These are phyloP conservation scores for Epinephelus lanceolatus DNA, from an alignment of 2,113 vertebrate genomes.

Conservation along the genomic window DNA sequence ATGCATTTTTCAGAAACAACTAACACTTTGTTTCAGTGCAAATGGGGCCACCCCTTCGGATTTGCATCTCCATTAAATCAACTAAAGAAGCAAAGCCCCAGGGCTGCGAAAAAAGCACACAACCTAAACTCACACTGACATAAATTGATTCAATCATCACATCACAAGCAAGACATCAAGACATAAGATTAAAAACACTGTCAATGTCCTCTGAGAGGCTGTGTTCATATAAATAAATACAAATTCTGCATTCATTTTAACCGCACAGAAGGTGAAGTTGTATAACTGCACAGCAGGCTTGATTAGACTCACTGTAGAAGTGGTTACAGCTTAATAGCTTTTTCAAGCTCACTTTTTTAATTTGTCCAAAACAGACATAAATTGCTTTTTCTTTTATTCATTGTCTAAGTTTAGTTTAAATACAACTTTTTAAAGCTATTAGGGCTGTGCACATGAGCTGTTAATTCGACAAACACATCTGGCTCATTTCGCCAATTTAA, in stretches of 20 bases:
- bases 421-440: background rate
- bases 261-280: background rate
- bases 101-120: conserved; percentile 7
- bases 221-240: conserved; percentile 23
- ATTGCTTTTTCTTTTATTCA: conserved; percentile 3
- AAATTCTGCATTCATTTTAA: conserved; percentile 1
- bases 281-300: background rate
- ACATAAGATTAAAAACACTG: conserved; percentile 51
- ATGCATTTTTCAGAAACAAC: conserved; percentile 30
- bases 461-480: conserved; percentile 14
- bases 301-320: background rate
- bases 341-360: background rate
- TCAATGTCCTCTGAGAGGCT: conserved; percentile 19
- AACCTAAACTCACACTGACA: conserved; percentile 23
- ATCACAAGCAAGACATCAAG: conserved; percentile 9
- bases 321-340: background rate
- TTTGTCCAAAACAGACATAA: background rate
- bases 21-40: conserved; percentile 9
- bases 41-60: conserved; percentile 22
- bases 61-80: conserved; percentile 46
- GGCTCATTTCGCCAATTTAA: background rate
- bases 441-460: background rate
- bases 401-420: background rate
- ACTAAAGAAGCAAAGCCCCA: conserved; percentile 17
- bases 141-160: conserved; percentile 38